These are phyloP conservation scores for Hycleus phaleratus DNA, from an alignment of 1,140 invertebrate genomes.

Conservation along the genomic window DNA sequence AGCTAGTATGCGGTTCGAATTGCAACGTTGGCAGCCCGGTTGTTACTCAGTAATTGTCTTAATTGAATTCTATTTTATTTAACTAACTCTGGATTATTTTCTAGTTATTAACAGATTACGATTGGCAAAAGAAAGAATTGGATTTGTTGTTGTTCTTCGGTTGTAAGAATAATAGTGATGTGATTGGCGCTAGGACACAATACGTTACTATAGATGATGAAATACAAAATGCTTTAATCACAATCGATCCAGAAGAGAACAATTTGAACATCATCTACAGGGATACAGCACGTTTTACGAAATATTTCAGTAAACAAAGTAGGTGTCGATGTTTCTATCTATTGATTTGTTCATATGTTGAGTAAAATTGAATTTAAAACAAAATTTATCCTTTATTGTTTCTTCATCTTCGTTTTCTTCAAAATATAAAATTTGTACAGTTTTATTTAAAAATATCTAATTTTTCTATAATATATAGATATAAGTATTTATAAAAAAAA, in stretches of 20 bases:
- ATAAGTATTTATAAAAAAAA: too few relatives aligned
- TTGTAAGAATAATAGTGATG: constrained; percentile 36
- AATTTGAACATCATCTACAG: constrained; percentile 61
- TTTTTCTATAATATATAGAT: constrained; percentile 3
- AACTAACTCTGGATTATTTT: constrained; percentile 6
- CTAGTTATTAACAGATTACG: constrained; percentile 43
- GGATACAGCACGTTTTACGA: constrained; percentile 47
- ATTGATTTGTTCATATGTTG: constrained; percentile 36
- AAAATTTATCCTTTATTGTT: not conserved
- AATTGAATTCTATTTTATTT: not conserved
- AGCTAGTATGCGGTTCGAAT: constrained; percentile 48
- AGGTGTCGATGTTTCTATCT: constrained; percentile 34
- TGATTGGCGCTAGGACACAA: constrained; percentile 43
- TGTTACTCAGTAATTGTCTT: constrained; percentile 49
- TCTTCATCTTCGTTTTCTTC: too few relatives aligned
- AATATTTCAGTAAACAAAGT: constrained; percentile 37
- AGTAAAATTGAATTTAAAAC: constrained; percentile 23
- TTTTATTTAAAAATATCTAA: constrained; percentile 8
- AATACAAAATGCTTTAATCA: constrained; percentile 41
- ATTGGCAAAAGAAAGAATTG: constrained; percentile 45
- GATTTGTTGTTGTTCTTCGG: constrained; percentile 52
- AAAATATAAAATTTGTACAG: too few relatives aligned
- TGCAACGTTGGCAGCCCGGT: constrained; percentile 60
- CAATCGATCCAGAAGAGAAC: constrained; percentile 52
- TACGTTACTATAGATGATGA: constrained; percentile 47